Base-by-base conservation (phyloP, 2,888 invertebrate species). In the Latrodectus elegans region DNA sequence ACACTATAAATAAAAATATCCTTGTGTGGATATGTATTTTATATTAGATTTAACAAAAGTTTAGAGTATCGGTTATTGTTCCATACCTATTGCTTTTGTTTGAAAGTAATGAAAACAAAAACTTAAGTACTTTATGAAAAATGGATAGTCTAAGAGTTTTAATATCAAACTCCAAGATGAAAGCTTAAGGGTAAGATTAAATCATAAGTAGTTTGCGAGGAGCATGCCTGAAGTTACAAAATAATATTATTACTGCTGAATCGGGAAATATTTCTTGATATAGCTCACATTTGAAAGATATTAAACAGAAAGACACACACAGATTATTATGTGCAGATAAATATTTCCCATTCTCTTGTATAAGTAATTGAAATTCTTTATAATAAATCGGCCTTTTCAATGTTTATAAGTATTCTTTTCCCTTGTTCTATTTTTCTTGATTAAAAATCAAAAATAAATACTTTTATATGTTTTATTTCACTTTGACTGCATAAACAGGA, bases 1-100 rank as follows among this genome's bases (percentile, higher is more conserved):
- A 60, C 60, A 60, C 12, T 60, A n/a, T n/a, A 60, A 60, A 60
- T 60, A 60, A 60, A 60, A 60, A 60, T 60, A 60, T 60, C n/a
- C 60, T 60, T 60, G 12, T n/a, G 60, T 6, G 10, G 60, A 60
- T 15, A 60, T 11, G 60, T n/a, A 60, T 60, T 60, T 60, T 60
- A 15, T 60, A 60, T 60, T 60, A 60, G n/a, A 60, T 60, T 60
- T n/a, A 12, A 11, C 38, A 38, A 38, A 38, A 38, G 38, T 38
- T 38, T 15, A 60, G 60, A 60, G n/a, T 60, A n/a, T 15, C 60
- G 60, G 60, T 60, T 60, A 60, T 60, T 60, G 12, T 60, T n/a
- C n/a, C 10, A 11, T 60, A 6, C n/a, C 60, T 60, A 60, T 60
- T 60, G 11, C n/a, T 60, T 60, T 60, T 12, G 10, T 60, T 60